Evolutionary conservation across 2,888 invertebrate species (phyloP).

Genomic region (Agrilus cyanescens): DNA sequence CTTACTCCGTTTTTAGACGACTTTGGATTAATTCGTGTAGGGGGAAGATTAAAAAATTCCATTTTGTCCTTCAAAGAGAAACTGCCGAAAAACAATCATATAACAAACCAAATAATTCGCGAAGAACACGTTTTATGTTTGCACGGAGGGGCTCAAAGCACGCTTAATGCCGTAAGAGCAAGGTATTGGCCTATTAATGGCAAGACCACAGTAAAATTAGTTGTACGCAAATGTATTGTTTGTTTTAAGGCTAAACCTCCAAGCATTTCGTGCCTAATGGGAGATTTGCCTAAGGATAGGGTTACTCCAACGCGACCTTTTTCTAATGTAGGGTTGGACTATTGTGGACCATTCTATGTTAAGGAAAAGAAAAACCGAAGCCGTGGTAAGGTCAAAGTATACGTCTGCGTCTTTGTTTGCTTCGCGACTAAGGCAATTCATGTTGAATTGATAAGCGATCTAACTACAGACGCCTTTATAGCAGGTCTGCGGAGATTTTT

Average conservation of each 20-base stretch:
- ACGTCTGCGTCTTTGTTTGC: conserved; percentile 1
- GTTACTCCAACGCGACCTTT: not conserved
- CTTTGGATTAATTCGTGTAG: not conserved
- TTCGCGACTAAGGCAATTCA: conserved; percentile 1
- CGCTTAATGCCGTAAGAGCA: not conserved
- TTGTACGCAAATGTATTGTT: not conserved
- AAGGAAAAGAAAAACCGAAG: not conserved
- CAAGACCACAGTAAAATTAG: no score
- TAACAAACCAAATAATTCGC: not conserved
- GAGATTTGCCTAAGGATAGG: not conserved
- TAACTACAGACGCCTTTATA: not conserved
- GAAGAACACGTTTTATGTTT: not conserved
- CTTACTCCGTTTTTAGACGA: not conserved
- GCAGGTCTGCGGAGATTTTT: not conserved
- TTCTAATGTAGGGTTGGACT: not conserved
- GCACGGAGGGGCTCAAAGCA: not conserved
- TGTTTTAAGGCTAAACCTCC: not conserved
- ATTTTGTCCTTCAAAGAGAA: not conserved
- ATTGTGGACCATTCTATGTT: not conserved
- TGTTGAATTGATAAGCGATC: conserved; percentile 1
- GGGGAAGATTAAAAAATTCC: not conserved
- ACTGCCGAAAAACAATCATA: not conserved
- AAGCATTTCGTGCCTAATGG: not conserved
- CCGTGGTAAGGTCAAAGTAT: not conserved
- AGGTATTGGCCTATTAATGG: not conserved